phyloP scores from a whole-genome alignment of 2,888 invertebrate genomes.

The Pyrgus malvae region DNA sequence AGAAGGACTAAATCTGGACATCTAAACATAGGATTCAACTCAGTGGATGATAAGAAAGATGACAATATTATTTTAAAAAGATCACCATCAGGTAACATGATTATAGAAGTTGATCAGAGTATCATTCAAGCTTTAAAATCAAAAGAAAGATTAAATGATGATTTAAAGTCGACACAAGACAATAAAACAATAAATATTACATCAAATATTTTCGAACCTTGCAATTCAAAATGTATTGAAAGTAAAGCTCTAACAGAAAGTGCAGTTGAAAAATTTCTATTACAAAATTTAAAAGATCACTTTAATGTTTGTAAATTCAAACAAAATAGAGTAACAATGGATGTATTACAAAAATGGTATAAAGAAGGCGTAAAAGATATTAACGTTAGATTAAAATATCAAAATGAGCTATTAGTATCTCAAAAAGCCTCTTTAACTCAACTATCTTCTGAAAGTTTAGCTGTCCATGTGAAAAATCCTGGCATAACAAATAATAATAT shows the following conservation, averaged over 20 bases:
- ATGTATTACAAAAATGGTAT: conserved; percentile 5
- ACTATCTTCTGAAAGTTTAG: conserved; percentile 21
- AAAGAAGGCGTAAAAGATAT: conserved; percentile 2
- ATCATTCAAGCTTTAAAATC: conserved; percentile 3
- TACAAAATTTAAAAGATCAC: background rate
- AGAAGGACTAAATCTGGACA: conserved; percentile 43
- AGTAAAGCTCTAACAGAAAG: no score
- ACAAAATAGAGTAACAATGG: background rate
- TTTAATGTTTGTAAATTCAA: background rate
- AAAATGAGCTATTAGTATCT: background rate
- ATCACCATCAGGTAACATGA: conserved; percentile 27
- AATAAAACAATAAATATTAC: background rate
- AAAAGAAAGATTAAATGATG: background rate
- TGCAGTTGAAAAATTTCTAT: background rate
- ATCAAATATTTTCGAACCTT: background rate
- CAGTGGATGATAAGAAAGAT: conserved; percentile 11
- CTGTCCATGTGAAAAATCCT: conserved; percentile 10
- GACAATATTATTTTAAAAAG: conserved; percentile 24
- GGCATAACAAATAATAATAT: background rate
- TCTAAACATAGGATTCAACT: conserved; percentile 40
- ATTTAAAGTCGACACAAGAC: background rate
- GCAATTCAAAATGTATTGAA: background rate
- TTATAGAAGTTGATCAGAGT: conserved; percentile 32
- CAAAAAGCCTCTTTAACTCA: background rate
- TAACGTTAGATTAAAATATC: background rate